Conservation (phyloP, 1,140 invertebrate species). For the Streblospio benedicti region DNA sequence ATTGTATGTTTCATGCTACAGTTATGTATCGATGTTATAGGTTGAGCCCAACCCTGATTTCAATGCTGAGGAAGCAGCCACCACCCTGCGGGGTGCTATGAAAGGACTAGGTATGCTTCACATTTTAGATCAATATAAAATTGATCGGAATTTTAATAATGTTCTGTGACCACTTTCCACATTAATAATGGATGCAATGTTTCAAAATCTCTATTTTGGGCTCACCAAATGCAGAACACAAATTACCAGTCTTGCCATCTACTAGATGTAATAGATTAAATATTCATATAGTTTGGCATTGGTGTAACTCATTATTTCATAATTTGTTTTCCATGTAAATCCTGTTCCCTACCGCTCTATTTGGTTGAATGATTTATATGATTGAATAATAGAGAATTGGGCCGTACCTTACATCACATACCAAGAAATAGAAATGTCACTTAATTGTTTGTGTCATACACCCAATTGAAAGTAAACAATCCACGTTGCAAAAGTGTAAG, state of each 20-base stretch:
- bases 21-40: conserved; percentile 8
- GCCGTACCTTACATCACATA: no score
- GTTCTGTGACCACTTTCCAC: no score
- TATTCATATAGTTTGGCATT: background rate
- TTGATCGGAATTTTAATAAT: no score
- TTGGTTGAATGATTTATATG: no score
- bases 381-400: no score
- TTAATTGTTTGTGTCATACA: no score
- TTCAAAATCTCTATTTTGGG: background rate
- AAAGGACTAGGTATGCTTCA: conserved; percentile 37
- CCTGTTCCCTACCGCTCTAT: no score
- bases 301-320: no score
- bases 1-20: no score
- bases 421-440: no score
- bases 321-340: no score
- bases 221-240: background rate
- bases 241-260: background rate
- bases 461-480: background rate
- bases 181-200: background rate
- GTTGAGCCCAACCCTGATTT: conserved; percentile 17
- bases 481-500: background rate
- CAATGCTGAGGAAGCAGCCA: conserved; percentile 25
- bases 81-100: conserved; percentile 33
- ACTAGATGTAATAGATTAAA: background rate
- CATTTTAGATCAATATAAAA: no score